Base-by-base conservation (phyloP, 2,113 vertebrate genomes). In the Steatornis caripensis region DNA sequence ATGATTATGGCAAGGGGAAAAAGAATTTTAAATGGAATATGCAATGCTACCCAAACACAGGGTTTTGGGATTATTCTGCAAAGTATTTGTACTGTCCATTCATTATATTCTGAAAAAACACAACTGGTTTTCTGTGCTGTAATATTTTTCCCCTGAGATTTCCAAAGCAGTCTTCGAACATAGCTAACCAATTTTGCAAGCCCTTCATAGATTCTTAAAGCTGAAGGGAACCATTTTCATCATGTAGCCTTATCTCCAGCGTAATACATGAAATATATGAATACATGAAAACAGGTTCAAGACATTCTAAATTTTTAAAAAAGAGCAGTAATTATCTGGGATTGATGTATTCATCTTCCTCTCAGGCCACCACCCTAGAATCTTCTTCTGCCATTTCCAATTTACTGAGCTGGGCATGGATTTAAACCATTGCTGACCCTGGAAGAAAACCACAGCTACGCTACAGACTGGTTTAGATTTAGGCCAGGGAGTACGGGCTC, bases 391-490 rank as follows among this genome's bases (percentile, higher is more conserved):
- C 93, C 96, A 93, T 91, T 93, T 94, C 70, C 84, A 97, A 94
- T 96, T 96, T 96, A 92, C 87, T 72, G 77, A 85, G 81, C 74
- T 84, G 74, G 70, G 65, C 57, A 87, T n/a, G 64, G 89, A 96
- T 96, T 95, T 95, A 96, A 96, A 87, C 89, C 96, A 93, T 89
- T 93, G 70, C 93, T 95, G 95, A 96, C 93, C 95, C 81, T 91
- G 77, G 78, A 78, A 91, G 74, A 68, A 96, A 97, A 96, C 70
- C 91, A 89, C 91, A 97, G 79, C 74, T 68, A 61, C 1, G 0
- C 37, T 77, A 76, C 66, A 74, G 91, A 87, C 90, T 96, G 94
- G 91, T 96, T 96, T 97, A 87, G 87, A 93, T 96, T 95, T 96
- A 96, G 91, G 70, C 41, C 69, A 83, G 36, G 62, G 84, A 94